Conservation (phyloP, 2,113 vertebrate species). For the Heliornis fulica region DNA sequence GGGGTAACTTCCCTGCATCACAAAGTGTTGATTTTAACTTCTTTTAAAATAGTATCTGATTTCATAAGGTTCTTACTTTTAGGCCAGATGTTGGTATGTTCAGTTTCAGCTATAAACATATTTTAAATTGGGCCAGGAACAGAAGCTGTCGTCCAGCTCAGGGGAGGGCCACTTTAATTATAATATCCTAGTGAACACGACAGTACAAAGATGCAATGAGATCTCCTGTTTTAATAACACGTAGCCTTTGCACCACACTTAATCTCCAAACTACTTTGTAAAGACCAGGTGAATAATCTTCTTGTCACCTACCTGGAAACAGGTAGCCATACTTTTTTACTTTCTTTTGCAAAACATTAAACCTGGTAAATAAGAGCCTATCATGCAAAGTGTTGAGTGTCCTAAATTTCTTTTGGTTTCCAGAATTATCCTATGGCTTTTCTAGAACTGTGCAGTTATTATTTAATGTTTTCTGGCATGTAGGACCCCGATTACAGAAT, state of each 20-base stretch:
- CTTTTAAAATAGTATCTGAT: background rate
- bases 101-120: background rate
- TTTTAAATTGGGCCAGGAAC: background rate
- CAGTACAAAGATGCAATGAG: background rate
- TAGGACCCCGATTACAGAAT: background rate
- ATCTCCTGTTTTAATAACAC: fast-evolving
- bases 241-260: background rate
- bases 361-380: background rate
- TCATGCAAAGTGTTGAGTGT: background rate
- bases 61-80: background rate
- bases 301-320: background rate
- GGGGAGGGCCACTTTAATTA: background rate
- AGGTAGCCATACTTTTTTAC: background rate
- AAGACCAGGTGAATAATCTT: background rate
- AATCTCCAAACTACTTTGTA: background rate
- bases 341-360: background rate
- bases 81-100: background rate
- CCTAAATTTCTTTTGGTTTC: background rate
- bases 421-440: background rate
- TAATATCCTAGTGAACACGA: background rate
- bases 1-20: background rate
- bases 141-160: background rate
- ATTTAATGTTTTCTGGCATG: background rate
- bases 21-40: background rate
- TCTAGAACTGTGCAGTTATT: background rate